Base-by-base conservation (phyloP, 2,113 vertebrate genomes). In the Ochotona curzoniae region DNA sequence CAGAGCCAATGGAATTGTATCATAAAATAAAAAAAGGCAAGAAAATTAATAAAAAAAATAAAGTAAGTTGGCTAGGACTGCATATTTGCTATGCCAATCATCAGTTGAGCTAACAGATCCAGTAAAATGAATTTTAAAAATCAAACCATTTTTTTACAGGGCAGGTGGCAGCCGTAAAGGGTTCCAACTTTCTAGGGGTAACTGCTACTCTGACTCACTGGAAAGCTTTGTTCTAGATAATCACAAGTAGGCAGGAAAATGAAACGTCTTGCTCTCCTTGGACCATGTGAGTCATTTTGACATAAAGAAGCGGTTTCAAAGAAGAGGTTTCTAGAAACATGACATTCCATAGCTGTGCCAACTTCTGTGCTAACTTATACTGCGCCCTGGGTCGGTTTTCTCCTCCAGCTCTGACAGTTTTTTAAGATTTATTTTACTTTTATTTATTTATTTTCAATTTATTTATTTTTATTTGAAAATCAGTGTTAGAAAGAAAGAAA, bases 201-300 rank as follows among this genome's bases (percentile, higher is more conserved):
- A 57, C n/a, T 18, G 0, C 18, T 67, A 26, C 57, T 23, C 60
- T 88, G 90, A 49, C 7, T 88, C 32, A 69, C 21, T 25, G 35
- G 93, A 81, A 83, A 87, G 49, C 69, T 76, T 54, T 82, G 30
- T 57, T 90, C 61, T 90, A 64, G 35, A 83, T 20, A 71, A 83
- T 75, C 69, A 64, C 8, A 79, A 30, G 51, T 61, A 20, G 3
- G 83, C 2, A 11, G 76, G 66, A 64, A 87, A 38, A 38, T 12
- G 49, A 64, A 85, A 57, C n/a, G 60, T 69, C 8, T 38, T 35
- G 49, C 14, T 78, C 74, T 94, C 61, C 32, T 20, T 75, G 64
- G 26, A 21, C 10, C 9, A 57, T 32, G 8, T 54, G 70, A 86
- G 61, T 32, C 70, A 51, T 17, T 86, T 47, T 71, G 69, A 83